Base-by-base conservation (phyloP, 2,113 vertebrate genomes). In the Orthonyx spaldingii region DNA sequence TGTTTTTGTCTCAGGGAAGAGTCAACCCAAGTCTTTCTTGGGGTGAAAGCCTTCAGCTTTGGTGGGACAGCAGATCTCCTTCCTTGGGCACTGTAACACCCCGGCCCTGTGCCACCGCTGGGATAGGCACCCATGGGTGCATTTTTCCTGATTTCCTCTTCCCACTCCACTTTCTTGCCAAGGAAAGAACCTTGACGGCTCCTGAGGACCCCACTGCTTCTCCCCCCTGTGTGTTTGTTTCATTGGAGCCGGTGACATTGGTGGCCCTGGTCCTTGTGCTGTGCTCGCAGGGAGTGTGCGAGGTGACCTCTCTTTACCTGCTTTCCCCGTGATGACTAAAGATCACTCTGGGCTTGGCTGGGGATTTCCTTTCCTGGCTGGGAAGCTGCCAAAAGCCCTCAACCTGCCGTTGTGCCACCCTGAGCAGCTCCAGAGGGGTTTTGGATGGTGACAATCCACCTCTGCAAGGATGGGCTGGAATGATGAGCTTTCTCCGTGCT, bases 281-380 rank as follows among this genome's bases (percentile, higher is more conserved):
- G 2, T 21, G 61, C 75, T 44, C 1, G 0, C 77, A n/a, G 44
- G 53, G 55, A 69, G 19, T 2, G 2, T 9, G 35, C 0, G 1
- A 44, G n/a, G 5, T 52, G 28, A 63, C 24, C 39, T 66, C 47
- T 57, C 52, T 9, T 44, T 15, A 41, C 32, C 17, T 13, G 18
- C 4, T 89, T 81, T 42, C 9, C 26, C 44, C 4, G 1, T 1
- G 0, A 9, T 87, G 84, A 95, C 69, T 57, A 61, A 90, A 37
- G 81, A n/a, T 84, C 44, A 33, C 0, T 18, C 39, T 78, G 53
- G 84, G 61, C 80, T 69, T 17, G 49, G 65, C 52, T 0, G 23
- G 89, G 93, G 46, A 71, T 94, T 96, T 79, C 57, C 78, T 87
- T 52, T 52, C n/a, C n/a, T 16, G 19, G 9, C 14, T 65, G 91